phyloP scores from a whole-genome alignment of 2,797 vertebrate species.

The Gobio occitaniae region DNA sequence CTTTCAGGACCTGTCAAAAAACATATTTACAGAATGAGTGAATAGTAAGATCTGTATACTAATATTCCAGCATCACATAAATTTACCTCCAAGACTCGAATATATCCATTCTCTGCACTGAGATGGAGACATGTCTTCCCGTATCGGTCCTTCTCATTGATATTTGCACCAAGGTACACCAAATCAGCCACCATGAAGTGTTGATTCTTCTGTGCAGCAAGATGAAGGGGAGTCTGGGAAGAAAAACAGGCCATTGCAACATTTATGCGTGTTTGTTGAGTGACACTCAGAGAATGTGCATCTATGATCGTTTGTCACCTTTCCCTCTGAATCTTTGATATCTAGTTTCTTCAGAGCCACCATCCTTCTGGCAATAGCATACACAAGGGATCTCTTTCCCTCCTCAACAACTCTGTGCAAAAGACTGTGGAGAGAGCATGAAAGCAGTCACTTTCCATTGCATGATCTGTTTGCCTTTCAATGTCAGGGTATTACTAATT shows the following conservation, averaged over 20 bases:
- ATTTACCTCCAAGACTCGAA: constrained; percentile 82
- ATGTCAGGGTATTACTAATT: neutral
- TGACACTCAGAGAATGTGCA: neutral
- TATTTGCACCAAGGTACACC: constrained; percentile 79
- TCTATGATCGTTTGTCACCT: constrained; percentile 72
- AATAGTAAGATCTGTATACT: neutral
- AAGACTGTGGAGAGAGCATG: constrained; percentile 6
- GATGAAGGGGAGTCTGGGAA: constrained; percentile 83
- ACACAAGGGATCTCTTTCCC: constrained; percentile 81
- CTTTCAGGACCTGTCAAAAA: constrained; percentile 80
- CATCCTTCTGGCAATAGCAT: constrained; percentile 79
- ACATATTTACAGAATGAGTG: neutral
- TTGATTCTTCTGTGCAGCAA: constrained; percentile 87
- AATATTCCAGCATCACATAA: neutral
- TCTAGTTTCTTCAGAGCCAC: constrained; percentile 77
- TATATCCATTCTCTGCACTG: constrained; percentile 83
- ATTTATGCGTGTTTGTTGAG: neutral
- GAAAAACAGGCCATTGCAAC: neutral
- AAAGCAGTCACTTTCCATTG: neutral
- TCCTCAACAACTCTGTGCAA: constrained; percentile 77
- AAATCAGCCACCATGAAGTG: constrained; percentile 85
- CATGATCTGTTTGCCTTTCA: neutral
- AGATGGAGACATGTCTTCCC: constrained; percentile 87
- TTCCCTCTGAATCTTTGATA: constrained; percentile 77
- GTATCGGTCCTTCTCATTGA: constrained; percentile 76